Percentiles rank a stretch among this genome's conserved stretches.
Evolutionary conservation across 1,140 invertebrate genomes (phyloP).

Genomic region (Drosophila pectinifera): DNA sequence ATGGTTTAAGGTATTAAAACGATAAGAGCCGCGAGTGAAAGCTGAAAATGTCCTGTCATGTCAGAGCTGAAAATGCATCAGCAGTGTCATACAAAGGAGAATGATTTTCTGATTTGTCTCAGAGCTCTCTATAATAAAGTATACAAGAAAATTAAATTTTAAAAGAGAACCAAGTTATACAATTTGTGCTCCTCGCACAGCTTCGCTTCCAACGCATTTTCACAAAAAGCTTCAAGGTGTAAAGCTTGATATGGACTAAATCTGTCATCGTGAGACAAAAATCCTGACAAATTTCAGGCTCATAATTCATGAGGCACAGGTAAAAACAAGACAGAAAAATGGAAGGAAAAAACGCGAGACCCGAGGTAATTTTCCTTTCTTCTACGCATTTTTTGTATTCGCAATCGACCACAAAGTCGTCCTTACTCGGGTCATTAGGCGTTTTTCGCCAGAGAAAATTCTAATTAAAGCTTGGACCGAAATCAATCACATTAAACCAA

Average conservation of each 20-base stretch:
- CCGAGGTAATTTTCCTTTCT: slow-evolving; percentile 13
- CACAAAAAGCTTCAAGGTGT: background rate
- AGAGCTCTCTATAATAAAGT: background rate
- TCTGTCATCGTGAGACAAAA: slow-evolving; percentile 21
- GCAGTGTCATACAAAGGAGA: no score
- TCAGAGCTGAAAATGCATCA: no score
- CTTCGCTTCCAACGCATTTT: background rate
- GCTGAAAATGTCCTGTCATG: background rate
- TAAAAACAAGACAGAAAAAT: slow-evolving; percentile 28
- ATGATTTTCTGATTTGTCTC: background rate
- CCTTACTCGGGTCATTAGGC: slow-evolving; percentile 45
- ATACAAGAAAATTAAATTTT: background rate
- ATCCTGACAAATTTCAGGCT: slow-evolving; percentile 66
- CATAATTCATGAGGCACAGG: slow-evolving; percentile 65
- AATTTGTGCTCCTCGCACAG: slow-evolving; percentile 4
- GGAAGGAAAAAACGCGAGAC: slow-evolving; percentile 9
- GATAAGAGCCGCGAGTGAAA: background rate
- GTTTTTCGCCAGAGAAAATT: slow-evolving; percentile 7
- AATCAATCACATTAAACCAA: slow-evolving; percentile 69
- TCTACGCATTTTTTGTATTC: slow-evolving; percentile 11
- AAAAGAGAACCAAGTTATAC: slow-evolving; percentile 3
- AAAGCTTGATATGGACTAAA: slow-evolving; percentile 5
- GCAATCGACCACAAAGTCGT: background rate
- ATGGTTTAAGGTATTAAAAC: background rate
- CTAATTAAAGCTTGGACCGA: slow-evolving; percentile 58